Base-by-base conservation (phyloP, 2,888 invertebrate genomes). In the Ischnura elegans region DNA sequence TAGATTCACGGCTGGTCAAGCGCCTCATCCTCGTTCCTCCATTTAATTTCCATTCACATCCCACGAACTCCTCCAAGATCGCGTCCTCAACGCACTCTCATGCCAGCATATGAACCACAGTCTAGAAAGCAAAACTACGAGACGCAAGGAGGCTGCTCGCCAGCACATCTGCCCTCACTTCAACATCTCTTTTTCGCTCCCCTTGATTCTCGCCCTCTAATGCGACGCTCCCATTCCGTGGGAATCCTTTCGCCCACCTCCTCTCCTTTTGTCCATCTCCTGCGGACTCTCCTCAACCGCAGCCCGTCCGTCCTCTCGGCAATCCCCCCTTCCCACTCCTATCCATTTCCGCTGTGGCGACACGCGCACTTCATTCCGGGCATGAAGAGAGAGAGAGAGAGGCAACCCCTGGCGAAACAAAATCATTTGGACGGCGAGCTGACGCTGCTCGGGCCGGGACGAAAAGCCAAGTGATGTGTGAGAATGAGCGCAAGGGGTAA, bases 341-440 rank as follows among this genome's bases (percentile, higher is more conserved):
- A 76, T 76, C 90, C 90, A 90, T 61, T 61, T 86, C 19, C 86
- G 45, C 90, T 45, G 61, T 45, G 16, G 90, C 61, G 90, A 90
- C 90, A 90, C 61, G 90, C 61, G 90, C 55, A 43, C 45, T 90
- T 90, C 90, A 90, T 90, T 45, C 90, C 45, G 66, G 61, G 43
- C 21, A 51, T 36, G 51, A 36, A 42, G 13, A 10, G n/a, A 61
- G 61, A 61, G n/a, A n/a, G 61, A 19, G 61, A 21, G 21, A 2
- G 29, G 42, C 25, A 55, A 90, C 29, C 61, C 61, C 61, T 45
- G 29, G 43, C 3, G 61, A 66, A 90, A 90, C 90, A 66, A 66
- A 90, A 90, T 61, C 90, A 90, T 55, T 51, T n/a, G 61, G 55
- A 76, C 13, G 76, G 76, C 76, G 29, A 76, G 76, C 36, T 29